A percentile compares a stretch with the other conserved stretches of the same genome.
These are phyloP conservation scores for Chaetodon auriga DNA, from an alignment of 2,113 vertebrate genomes.

Conservation along the genomic window DNA sequence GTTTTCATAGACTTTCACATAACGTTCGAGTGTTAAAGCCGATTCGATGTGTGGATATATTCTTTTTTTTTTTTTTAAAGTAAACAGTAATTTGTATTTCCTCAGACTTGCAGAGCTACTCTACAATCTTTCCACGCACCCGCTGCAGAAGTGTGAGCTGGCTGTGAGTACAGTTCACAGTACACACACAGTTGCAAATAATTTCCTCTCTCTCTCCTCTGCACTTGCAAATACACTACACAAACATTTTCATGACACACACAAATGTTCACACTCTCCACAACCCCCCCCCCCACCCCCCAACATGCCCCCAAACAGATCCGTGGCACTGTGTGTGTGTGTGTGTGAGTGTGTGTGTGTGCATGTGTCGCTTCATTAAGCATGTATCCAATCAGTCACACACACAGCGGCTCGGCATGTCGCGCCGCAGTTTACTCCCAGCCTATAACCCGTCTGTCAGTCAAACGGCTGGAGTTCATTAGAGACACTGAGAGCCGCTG, in stretches of 20 bases:
- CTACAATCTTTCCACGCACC: background rate
- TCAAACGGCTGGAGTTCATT: conserved; percentile 79
- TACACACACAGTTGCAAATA: conserved; percentile 20
- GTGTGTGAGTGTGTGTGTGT: conserved; percentile 17
- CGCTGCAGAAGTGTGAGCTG: background rate
- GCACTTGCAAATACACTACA: conserved; percentile 17
- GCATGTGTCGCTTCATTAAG: conserved; percentile 71
- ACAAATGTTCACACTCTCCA: conserved; percentile 1
- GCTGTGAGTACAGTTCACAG: conserved; percentile 9
- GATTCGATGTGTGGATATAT: background rate
- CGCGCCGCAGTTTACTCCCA: conserved; percentile 55
- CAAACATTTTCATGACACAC: conserved; percentile 39
- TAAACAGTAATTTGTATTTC: background rate
- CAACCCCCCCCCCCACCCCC: background rate
- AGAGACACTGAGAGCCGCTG: conserved; percentile 70
- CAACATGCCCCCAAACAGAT: conserved; percentile 41
- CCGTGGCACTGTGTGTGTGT: conserved; percentile 32
- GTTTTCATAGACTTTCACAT: background rate
- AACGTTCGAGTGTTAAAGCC: background rate
- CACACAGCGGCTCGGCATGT: conserved; percentile 40
- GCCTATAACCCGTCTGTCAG: conserved; percentile 73
- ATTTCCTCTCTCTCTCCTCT: background rate
- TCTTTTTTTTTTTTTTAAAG: background rate
- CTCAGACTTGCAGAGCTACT: background rate
- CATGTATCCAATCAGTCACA: conserved; percentile 77